Conservation (phyloP, 2,113 vertebrate genomes). For the Pan troglodytes region DNA sequence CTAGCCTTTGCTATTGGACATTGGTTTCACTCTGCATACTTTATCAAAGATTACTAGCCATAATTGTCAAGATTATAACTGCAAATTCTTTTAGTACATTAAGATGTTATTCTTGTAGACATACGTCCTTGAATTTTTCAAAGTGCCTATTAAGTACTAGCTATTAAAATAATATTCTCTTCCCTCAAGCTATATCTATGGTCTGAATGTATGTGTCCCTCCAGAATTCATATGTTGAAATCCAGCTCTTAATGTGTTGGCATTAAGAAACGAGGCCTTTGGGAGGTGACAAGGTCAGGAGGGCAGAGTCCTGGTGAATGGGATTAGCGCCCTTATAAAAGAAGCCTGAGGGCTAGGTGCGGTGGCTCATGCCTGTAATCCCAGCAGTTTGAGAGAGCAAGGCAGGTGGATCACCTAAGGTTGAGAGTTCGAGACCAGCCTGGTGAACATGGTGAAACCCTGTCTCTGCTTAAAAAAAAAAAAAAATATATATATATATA, state of each 20-base stretch:
- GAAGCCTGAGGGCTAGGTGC: no score
- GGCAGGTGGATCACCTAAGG: no score
- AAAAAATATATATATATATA: no score
- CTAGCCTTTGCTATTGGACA: neutral
- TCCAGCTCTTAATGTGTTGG: neutral
- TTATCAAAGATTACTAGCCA: neutral
- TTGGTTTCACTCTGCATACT: neutral
- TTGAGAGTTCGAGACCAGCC: no score
- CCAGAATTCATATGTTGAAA: neutral
- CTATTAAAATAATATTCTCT: slow-evolving; percentile 3
- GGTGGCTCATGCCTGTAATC: neutral
- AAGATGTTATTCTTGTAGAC: neutral
- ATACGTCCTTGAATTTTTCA: neutral
- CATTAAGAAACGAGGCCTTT: neutral
- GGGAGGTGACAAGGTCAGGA: neutral
- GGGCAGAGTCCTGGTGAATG: neutral
- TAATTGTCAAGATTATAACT: slow-evolving; percentile 27
- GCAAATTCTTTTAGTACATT: neutral
- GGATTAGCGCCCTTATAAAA: neutral
- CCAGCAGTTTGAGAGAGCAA: neutral
- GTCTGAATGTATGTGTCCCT: neutral
- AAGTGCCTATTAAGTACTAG: neutral
- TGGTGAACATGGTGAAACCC: no score
- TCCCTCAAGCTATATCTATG: neutral
- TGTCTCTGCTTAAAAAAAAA: no score